Conservation (phyloP, 2,113 vertebrate species). For the Passer domesticus region DNA sequence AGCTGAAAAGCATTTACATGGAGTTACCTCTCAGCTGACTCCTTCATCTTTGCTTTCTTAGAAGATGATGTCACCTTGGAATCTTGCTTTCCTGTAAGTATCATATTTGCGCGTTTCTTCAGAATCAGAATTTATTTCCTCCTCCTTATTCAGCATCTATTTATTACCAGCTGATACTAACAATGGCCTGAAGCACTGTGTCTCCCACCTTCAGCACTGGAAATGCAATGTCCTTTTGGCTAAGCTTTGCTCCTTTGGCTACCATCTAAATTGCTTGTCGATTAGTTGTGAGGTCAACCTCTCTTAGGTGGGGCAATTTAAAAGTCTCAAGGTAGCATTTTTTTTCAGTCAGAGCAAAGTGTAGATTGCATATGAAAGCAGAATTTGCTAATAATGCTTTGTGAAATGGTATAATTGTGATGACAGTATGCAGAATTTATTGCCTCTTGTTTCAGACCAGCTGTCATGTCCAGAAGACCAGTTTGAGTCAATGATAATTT, state of each 20-base stretch:
- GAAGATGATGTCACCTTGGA: background rate
- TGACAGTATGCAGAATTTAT: background rate
- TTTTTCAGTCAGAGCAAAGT: background rate
- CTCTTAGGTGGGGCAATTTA: background rate
- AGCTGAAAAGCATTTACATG: background rate
- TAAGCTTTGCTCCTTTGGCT: background rate
- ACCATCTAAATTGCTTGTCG: fast-evolving
- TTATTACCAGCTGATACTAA: background rate
- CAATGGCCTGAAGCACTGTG: background rate
- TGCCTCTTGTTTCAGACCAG: background rate
- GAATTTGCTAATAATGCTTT: background rate
- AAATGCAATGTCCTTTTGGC: background rate
- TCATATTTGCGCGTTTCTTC: background rate
- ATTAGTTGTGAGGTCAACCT: background rate
- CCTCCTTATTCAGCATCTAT: background rate
- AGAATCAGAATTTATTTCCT: background rate
- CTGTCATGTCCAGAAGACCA: background rate
- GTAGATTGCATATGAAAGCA: background rate
- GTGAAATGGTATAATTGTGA: background rate
- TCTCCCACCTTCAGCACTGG: fast-evolving
- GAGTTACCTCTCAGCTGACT: background rate
- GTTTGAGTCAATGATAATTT: background rate
- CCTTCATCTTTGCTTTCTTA: background rate
- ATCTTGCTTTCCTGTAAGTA: background rate
- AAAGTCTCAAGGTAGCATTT: background rate